Base-by-base conservation (phyloP, 1,140 invertebrate species). In the Caenorhabditis tropicalis region DNA sequence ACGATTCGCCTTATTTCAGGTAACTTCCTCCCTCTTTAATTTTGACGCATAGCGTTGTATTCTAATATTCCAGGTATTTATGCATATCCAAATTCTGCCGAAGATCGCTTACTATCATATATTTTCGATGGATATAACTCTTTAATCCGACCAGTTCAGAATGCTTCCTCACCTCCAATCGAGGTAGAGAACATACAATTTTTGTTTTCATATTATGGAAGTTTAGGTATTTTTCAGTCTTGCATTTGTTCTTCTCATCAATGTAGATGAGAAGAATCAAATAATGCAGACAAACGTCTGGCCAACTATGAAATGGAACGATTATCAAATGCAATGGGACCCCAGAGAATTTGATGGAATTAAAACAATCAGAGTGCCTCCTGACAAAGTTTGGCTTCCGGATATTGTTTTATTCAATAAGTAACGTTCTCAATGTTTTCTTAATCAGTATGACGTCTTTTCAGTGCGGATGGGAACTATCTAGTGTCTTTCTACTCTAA, bases 391-490 rank as follows among this genome's bases (percentile, higher is more conserved):
- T 81, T 99, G 98, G 98, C 98, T 98, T 92, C 98, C 98, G 5
- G 98, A 99, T 92, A 98, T 99, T 89, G 98, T 99, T 39, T 94
- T 99, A 53, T 99, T 99, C 92, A 99, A 99, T 93, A 99, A 99
- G 97, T 99, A 94, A n/a, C n/a, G 94, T 48, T 51, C 21, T 24
- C 2, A 24, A 10, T 21, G 9, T 70, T 19, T 1, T 12, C n/a
- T 36, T 9, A 6, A 56, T 27, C 0, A 29, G 21, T 27, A 9
- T 27, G 5, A 27, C 49, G 21, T 27, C 48, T 15, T 43, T 87
- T 65, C 81, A 95, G 95, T 90, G 96, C 96, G 90, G 97, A 98
- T 92, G 96, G 97, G 19, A 98, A 98, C 92, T 98, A 98, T 92
- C 96, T 98, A 92, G 96, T 98, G 36, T 97, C 96, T 1, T 92